Evolutionary conservation across 2,113 vertebrate genomes (phyloP), one percentile per base, ranked within the genome.

Genomic region (Astatotilapia flaviijosephi): DNA sequence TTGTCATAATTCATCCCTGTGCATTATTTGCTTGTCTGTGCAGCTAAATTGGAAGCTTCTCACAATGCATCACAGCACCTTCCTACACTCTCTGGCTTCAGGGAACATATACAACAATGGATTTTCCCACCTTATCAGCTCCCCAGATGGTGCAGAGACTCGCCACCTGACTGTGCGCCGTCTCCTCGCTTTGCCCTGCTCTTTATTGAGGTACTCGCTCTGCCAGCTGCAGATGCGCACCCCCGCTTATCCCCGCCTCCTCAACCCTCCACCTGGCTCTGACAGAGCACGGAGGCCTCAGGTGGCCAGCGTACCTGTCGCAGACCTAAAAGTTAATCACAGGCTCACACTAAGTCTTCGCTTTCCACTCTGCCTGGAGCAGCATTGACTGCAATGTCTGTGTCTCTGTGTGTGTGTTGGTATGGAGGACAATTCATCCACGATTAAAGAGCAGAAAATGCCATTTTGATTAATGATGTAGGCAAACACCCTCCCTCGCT

Each of bases 51-150:
- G 17, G 45, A 51, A 51, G 47, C 73, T 31, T 33, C 26, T 31
- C 26, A 77, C 17, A 77, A 33, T 77, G 45, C 45, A 54, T 37
- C 9, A 6, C 33, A 49, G 79, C 37, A 68, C 33, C 79, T 86
- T 65, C 55, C 37, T 51, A n/a, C 31, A 17, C 70, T 62, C 21
- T 42, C 28, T 47, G 58, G 47, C 26, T 33, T 51, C 10, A 3
- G 73, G 73, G 45, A 77, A 4, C 26, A 33, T 7, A 77, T 33
- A 33, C 45, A 77, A 19, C 80, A 12, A 10, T 53, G 73, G 13
- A 79, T 84, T 89, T 84, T 83, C 12, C 79, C 54, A 89, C 13
- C 85, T 84, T 87, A 90, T 90, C 86, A 68, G 58, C 80, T 73
- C 86, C 77, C 65, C 85, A 88, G 56, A 87, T 79, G 83, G 62